Base-by-base conservation (phyloP, 1,140 invertebrate species). In the Homarus americanus region DNA sequence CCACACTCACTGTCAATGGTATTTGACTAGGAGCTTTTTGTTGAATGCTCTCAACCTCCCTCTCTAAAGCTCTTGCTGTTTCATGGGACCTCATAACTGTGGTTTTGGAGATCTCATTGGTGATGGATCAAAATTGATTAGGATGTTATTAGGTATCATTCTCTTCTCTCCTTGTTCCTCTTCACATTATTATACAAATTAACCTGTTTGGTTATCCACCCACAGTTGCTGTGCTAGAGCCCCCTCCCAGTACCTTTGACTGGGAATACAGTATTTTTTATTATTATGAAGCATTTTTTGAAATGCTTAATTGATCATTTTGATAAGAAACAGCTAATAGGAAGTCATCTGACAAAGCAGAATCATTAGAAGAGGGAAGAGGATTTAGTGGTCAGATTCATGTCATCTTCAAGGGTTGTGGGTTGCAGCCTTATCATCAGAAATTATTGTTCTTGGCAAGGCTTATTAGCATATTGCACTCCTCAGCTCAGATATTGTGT, bases 1-100 rank as follows among this genome's bases (percentile, higher is more conserved):
- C 91, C 72, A 83, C 58, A 28, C 82, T 92, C 41, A 69, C 40
- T 69, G 87, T 92, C 40, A 88, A 92, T 92, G 91, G 91, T 92
- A 92, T 36, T 63, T 28, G 53, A 82, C 36, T 32, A 63, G 36
- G 41, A 82, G 79, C 32, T 34, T 82, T 58, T 28, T 63, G 24
- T 80, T 36, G 53, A 53, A 38, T 32, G 79, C 24, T 82, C 41
- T 36, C 44, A 63, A 17, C 53, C 63, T 82, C 44, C 34, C 24
- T 5, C 38, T 53, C 7, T 82, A 38, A 82, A 36, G 12, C 34
- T 58, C 63, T 63, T 63, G 44, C 79, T 63, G 32, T 34, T 82
- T 53, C 79, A 58, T 36, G 41, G 36, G 36, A 38, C 63, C 36
- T 82, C 34, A 84, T 84, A n/a, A 36, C 40, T 69, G n/a, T n/a